phyloP scores from a whole-genome alignment of 2,888 invertebrate species.

The Hoplodrina blanda region DNA sequence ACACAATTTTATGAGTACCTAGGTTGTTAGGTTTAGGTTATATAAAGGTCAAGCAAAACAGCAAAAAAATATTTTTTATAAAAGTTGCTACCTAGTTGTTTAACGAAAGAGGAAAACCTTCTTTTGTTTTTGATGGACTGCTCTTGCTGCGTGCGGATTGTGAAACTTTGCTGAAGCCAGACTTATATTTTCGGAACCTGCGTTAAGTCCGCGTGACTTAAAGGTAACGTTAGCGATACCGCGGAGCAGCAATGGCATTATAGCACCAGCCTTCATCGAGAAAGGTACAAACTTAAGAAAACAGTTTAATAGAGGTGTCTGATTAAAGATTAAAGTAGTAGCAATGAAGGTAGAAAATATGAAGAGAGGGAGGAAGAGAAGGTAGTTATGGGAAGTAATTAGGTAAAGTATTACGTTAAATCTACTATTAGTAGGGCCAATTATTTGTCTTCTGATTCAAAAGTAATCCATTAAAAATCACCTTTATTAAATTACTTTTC shows the following conservation, averaged over 20 bases:
- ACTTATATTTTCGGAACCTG: not conserved
- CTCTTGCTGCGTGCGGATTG: not conserved
- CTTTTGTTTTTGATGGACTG: slow-evolving; percentile 3
- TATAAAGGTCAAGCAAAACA: too few species aligned
- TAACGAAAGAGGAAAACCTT: too few species aligned
- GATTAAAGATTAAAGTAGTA: too few species aligned
- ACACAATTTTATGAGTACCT: too few species aligned
- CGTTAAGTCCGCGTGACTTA: slow-evolving; percentile 14
- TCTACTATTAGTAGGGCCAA: not conserved
- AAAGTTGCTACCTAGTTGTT: too few species aligned
- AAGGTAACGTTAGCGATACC: not conserved
- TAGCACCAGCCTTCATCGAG: not conserved
- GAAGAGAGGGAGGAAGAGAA: too few species aligned
- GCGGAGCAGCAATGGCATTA: not conserved
- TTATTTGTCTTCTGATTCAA: not conserved
- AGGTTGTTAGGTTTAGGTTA: too few species aligned
- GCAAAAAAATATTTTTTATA: too few species aligned
- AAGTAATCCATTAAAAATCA: not conserved
- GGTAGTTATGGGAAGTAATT: too few species aligned
- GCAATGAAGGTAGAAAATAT: too few species aligned
- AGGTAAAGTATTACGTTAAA: not conserved
- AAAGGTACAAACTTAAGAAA: not conserved
- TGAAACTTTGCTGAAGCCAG: not conserved
- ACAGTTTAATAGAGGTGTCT: not conserved
- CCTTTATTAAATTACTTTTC: not conserved